Percentiles rank a stretch among this genome's conserved stretches.
Evolutionary conservation across 2,888 invertebrate species (phyloP).

Genomic region (Ashinkailepas kermadecensis): DNA sequence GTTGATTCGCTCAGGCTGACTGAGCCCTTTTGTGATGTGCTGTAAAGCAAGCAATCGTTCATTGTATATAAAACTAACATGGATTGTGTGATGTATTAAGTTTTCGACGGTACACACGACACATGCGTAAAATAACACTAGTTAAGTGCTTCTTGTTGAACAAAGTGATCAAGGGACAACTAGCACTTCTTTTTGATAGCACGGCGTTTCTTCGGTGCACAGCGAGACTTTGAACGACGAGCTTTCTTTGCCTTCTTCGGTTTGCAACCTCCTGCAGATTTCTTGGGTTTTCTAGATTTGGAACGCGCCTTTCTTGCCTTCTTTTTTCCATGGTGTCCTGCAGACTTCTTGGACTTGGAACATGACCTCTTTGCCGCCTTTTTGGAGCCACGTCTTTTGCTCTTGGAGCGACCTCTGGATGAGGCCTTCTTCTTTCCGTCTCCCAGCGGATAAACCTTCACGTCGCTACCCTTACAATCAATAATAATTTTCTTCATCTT

Average conservation of each 20-base stretch:
- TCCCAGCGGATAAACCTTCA: neutral
- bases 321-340: neutral
- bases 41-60: no score
- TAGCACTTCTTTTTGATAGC: slow-evolving; percentile 4
- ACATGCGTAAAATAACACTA: neutral
- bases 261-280: no score
- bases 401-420: neutral
- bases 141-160: neutral
- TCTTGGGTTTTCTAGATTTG: no score
- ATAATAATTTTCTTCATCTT: slow-evolving; percentile 1
- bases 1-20: no score
- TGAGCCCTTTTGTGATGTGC: no score
- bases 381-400: neutral
- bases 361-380: neutral
- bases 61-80: no score
- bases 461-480: neutral
- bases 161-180: neutral
- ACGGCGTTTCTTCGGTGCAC: neutral
- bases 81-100: neutral
- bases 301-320: neutral
- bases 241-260: neutral
- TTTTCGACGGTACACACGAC: neutral
- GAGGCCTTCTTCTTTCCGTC: neutral
- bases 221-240: neutral
- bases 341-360: neutral